Evolutionary conservation across 2,113 vertebrate species (phyloP).

Genomic region (Rissa tridactyla): DNA sequence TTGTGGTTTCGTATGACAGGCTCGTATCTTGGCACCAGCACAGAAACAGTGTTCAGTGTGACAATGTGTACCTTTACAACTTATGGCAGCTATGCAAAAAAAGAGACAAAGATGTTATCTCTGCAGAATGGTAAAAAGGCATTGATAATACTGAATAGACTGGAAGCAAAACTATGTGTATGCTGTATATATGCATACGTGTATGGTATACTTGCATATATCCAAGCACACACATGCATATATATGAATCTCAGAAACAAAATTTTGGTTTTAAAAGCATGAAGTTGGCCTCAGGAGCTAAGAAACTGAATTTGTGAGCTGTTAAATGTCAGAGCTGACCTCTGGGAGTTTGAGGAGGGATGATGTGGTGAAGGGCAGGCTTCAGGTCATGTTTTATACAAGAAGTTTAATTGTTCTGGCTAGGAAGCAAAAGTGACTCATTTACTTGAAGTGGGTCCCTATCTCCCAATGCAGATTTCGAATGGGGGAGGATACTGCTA

Average conservation of each 20-base stretch:
- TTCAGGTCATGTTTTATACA: conserved; percentile 82
- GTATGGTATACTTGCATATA: background rate
- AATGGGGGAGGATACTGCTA: conserved; percentile 70
- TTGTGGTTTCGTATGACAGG: background rate
- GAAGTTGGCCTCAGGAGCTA: conserved; percentile 65
- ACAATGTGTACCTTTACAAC: background rate
- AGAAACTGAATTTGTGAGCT: conserved; percentile 76
- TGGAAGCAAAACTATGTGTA: background rate
- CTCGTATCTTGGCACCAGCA: background rate
- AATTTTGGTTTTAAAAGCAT: conserved; percentile 66
- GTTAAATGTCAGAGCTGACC: conserved; percentile 79
- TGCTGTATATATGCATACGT: background rate
- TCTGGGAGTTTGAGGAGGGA: conserved; percentile 73
- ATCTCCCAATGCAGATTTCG: conserved; percentile 77
- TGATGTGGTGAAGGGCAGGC: conserved; percentile 78
- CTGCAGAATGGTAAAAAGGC: background rate
- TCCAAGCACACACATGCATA: background rate
- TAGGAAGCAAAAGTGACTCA: conserved; percentile 79
- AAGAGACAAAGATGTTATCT: background rate
- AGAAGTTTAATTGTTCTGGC: conserved; percentile 84
- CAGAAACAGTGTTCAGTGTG: background rate
- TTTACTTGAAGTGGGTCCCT: conserved; percentile 76
- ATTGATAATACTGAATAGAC: background rate
- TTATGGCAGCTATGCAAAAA: background rate
- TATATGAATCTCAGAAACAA: conserved; percentile 39